A percentile compares a stretch with the other conserved stretches of the same genome.
Evolutionary conservation across 2,888 invertebrate species (phyloP).

Genomic region (Morinoia aosen): DNA sequence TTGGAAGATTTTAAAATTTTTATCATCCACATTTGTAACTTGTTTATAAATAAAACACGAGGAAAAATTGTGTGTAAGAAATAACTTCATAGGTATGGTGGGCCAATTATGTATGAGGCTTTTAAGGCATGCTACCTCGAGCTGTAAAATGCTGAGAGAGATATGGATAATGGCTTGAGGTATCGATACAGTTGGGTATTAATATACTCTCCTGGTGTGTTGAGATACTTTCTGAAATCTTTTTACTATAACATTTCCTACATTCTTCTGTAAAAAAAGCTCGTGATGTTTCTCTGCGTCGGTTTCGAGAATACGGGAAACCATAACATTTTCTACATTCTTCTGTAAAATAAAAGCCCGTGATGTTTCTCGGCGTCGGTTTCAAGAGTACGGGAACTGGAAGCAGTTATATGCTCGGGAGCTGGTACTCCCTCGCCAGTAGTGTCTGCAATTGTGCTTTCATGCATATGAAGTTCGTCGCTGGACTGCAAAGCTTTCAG

Average conservation of each 20-base stretch:
- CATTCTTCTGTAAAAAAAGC: background rate
- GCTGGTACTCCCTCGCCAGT: background rate
- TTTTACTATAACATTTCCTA: background rate
- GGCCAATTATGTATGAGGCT: too few species aligned
- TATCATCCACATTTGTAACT: too few species aligned
- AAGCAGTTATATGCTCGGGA: background rate
- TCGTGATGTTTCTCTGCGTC: background rate
- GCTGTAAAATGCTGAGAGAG: background rate
- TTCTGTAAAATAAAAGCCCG: background rate
- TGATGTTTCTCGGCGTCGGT: background rate
- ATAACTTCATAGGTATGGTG: too few species aligned
- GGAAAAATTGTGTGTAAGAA: too few species aligned
- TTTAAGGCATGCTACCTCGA: too few species aligned
- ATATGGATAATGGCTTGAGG: too few species aligned
- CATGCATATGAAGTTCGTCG: slow-evolving; percentile 12
- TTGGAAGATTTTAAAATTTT: too few species aligned
- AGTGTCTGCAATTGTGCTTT: slow-evolving; percentile 17
- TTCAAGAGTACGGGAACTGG: background rate
- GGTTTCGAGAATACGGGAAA: background rate
- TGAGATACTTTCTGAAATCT: too few species aligned
- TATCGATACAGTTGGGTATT: too few species aligned
- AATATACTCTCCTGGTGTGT: too few species aligned
- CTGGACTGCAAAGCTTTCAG: slow-evolving; percentile 10
- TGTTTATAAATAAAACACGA: too few species aligned
- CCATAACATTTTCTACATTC: background rate